Base-by-base conservation (phyloP, 2,797 vertebrate species). In the Antennarius maculatus region DNA sequence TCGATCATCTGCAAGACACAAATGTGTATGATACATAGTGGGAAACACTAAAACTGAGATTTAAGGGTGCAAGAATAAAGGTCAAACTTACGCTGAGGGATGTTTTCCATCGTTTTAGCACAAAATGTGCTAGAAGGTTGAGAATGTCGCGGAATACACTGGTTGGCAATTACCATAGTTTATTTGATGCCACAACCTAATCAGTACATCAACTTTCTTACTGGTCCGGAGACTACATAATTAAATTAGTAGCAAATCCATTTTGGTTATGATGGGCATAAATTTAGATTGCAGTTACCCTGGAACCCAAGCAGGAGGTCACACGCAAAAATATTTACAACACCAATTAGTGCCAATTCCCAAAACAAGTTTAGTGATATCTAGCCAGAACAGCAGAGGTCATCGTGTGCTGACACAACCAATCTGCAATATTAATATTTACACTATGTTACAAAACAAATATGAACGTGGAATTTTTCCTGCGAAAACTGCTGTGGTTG, bases 1-100 rank as follows among this genome's bases (percentile, higher is more conserved):
- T 99, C 97, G 43, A 99, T 98, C 97, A 99, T 98, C 97, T 99
- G 83, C 28, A 92, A 87, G 70, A 79, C 51, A 81, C 23, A 87
- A 64, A 64, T 14, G 18, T 54, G 27, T 46, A 54, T 85, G 48
- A 81, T 34, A 34, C 59, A 61, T 6, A 69, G 54, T 14, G 43
- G 12, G 53, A 69, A 23, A 71, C 23, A 61, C 45, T 23, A 10
- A 59, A 28, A 45, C 48, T 14, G 74, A 73, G 31, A 43, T 45
- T 7, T 43, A 64, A 85, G 73, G 49, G 8, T 86, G 39, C 45
- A 69, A 84, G 82, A 49, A 47, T 74, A 74, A 72, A 82, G 23
- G 49, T 57, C 34, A 73, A 74, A 92, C 86, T 94, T 92, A 92
- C 88, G 79, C 94, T 86, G 80, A 48, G 23, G 56, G 72, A 58